Percentiles rank a stretch among this genome's conserved stretches.
Conservation (phyloP, 1,140 invertebrate genomes). For the Carcinoscorpius rotundicauda region DNA sequence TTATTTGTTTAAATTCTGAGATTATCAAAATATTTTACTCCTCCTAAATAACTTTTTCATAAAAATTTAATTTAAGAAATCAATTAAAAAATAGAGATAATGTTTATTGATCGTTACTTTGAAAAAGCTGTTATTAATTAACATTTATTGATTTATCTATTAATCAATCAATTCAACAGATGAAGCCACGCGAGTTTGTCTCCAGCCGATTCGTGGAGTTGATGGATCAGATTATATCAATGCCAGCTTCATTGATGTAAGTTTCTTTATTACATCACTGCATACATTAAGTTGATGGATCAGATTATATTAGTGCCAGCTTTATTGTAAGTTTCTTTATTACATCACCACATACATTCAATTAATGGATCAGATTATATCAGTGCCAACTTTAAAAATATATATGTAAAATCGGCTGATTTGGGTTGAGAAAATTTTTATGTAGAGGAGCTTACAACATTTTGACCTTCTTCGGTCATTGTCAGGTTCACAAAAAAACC, state of each 20-base stretch:
- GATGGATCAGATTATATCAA: constrained; percentile 99
- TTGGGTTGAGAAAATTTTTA: too few relatives aligned
- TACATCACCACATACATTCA: too few relatives aligned
- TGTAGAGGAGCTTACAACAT: too few relatives aligned
- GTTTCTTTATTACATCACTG: neutral
- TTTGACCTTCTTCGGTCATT: too few relatives aligned
- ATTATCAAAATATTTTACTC: too few relatives aligned
- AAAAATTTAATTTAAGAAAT: too few relatives aligned
- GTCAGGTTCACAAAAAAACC: too few relatives aligned
- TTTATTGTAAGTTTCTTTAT: constrained; percentile 52
- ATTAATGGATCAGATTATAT: constrained; percentile 97
- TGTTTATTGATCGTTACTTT: too few relatives aligned
- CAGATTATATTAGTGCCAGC: constrained; percentile 98
- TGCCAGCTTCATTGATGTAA: constrained; percentile 88
- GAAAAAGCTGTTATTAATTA: neutral
- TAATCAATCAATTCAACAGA: constrained; percentile 18
- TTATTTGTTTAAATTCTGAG: too few relatives aligned
- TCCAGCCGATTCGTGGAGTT: constrained; percentile 75
- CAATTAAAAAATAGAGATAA: too few relatives aligned
- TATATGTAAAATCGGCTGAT: too few relatives aligned
- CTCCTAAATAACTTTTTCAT: too few relatives aligned
- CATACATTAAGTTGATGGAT: constrained; percentile 57
- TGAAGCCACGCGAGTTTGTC: constrained; percentile 85
- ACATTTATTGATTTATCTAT: neutral
- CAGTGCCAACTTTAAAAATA: constrained; percentile 50